These are phyloP conservation scores for human DNA, from an alignment of 2,113 vertebrate species.

Conservation along the genomic window GRCh38 chr2:241288501-241289000, in stretches of 20 bases:
- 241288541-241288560: rapidly evolving
- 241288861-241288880: not conserved
- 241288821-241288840: not conserved
- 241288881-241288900: not conserved
- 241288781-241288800: not conserved
- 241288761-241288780: not conserved
- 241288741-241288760: not conserved
- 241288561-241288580: not conserved
- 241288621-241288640: not conserved
- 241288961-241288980: not conserved
- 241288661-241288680: not conserved
- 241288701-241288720: not conserved
- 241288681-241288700: not conserved
- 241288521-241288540: rapidly evolving
- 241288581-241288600: not conserved
- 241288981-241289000: not conserved
- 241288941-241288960: not conserved
- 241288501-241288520: not conserved
- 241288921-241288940: not conserved
- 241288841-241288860: not conserved
- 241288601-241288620: not conserved
- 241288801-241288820: rapidly evolving
- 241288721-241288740: not conserved
- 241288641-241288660: not conserved
- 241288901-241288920: not conserved